These are phyloP conservation scores for Hyppa rectilinea DNA, from an alignment of 2,888 invertebrate species.

Conservation along the genomic window DNA sequence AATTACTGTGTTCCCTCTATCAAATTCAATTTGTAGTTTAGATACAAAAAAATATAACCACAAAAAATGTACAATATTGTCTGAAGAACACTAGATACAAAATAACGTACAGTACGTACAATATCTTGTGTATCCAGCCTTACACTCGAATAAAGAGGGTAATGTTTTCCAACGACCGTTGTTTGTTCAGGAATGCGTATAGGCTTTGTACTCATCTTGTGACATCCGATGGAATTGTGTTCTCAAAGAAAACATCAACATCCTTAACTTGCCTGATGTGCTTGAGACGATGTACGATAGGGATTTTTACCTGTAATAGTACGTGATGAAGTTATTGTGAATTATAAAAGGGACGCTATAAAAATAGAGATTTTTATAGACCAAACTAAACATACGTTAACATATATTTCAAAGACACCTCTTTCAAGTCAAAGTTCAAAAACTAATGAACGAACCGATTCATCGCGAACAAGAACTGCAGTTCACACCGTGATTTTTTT, in stretches of 20 bases:
- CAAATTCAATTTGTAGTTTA: background rate
- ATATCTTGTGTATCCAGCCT: slow-evolving; percentile 16
- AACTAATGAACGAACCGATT: slow-evolving; percentile 1
- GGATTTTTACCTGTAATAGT: slow-evolving; percentile 18
- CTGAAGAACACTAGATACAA: slow-evolving; percentile 9
- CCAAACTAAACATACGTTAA: background rate
- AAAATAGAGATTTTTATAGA: background rate
- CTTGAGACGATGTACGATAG: slow-evolving; percentile 35
- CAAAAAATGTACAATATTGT: background rate
- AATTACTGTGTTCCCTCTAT: background rate
- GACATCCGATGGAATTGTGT: slow-evolving; percentile 63
- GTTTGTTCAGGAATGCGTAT: slow-evolving; percentile 70
- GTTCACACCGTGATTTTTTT: slow-evolving; percentile 32
- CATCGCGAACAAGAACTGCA: too few species aligned
- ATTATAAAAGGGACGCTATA: background rate
- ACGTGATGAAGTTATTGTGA: slow-evolving; percentile 20
- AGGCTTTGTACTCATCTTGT: slow-evolving; percentile 59
- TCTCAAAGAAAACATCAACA: slow-evolving; percentile 67
- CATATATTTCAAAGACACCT: background rate
- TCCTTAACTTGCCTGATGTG: slow-evolving; percentile 63
- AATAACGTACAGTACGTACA: slow-evolving; percentile 12
- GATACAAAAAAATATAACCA: background rate
- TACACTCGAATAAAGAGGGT: slow-evolving; percentile 62
- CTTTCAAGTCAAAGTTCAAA: background rate
- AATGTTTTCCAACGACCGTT: slow-evolving; percentile 64